phyloP scores from a whole-genome alignment of 2,797 vertebrate genomes.

The Arrhamphus sclerolepis region DNA sequence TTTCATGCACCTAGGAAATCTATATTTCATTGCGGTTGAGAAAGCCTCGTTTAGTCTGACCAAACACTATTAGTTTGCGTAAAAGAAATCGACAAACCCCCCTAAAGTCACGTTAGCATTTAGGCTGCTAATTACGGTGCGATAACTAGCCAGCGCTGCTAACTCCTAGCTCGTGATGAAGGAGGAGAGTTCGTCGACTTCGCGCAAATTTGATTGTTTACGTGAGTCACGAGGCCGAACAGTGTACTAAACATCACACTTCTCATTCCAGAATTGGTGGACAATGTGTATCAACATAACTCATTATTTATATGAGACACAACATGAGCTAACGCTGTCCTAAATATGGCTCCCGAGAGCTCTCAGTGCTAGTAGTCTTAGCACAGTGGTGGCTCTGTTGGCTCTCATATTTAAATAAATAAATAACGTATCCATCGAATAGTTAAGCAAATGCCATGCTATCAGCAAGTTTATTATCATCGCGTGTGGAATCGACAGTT shows the following conservation, averaged over 20 bases:
- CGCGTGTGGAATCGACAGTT: too few species aligned
- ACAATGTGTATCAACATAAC: not conserved
- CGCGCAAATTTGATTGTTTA: conserved; percentile 18
- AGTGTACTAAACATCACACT: not conserved
- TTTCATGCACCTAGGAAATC: not conserved
- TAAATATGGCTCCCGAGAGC: conserved; percentile 44
- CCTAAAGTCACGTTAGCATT: conserved; percentile 40
- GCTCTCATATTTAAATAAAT: conserved; percentile 8
- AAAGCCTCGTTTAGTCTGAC: fast-evolving
- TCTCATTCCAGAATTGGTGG: fast-evolving
- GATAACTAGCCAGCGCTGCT: conserved; percentile 35
- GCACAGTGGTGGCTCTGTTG: conserved; percentile 46
- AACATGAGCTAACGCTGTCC: conserved; percentile 32
- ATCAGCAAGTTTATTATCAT: too few species aligned
- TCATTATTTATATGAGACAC: not conserved
- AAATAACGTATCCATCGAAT: not conserved
- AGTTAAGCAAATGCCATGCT: not conserved
- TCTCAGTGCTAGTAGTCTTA: conserved; percentile 40
- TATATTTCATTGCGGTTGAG: fast-evolving
- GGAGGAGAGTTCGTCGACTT: conserved; percentile 12
- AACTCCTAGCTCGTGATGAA: conserved; percentile 46
- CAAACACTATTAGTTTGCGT: not conserved
- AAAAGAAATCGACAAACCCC: conserved; percentile 13
- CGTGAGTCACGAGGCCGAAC: not conserved
- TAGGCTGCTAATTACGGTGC: conserved; percentile 27